Evolutionary conservation across 2,888 invertebrate genomes (phyloP).

Genomic region (Linyphia triangularis): DNA sequence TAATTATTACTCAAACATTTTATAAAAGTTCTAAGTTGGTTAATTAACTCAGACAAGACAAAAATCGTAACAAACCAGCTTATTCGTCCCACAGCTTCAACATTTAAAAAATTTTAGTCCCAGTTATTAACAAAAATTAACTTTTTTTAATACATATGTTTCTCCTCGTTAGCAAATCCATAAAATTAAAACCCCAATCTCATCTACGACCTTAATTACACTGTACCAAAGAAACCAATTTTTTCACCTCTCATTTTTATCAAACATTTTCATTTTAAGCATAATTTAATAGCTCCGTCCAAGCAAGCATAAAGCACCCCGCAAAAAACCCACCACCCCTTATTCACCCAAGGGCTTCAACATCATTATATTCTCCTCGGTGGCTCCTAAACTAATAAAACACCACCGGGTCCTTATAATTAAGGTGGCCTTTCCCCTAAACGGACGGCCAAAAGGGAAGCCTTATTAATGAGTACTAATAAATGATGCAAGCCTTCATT

Average conservation of each 20-base stretch:
- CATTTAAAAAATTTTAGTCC: not conserved
- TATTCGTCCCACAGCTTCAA: too few species aligned
- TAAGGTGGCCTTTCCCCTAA: constrained; percentile 60
- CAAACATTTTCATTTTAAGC: constrained; percentile 40
- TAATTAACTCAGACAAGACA: too few species aligned
- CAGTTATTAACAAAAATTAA: not conserved
- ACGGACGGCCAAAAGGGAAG: constrained; percentile 40
- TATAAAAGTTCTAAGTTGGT: too few species aligned
- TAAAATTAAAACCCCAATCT: not conserved
- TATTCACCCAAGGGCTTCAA: constrained; percentile 2
- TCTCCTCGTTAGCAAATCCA: not conserved
- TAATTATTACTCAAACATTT: too few species aligned
- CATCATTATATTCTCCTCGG: constrained; percentile 53
- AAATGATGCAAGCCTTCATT: constrained; percentile 74
- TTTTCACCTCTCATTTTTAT: not conserved
- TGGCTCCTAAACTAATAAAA: constrained; percentile 66
- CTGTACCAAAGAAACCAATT: not conserved
- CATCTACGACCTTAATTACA: constrained; percentile 19
- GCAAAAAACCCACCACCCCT: not conserved
- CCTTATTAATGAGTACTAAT: constrained; percentile 71
- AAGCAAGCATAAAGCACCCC: constrained; percentile 13
- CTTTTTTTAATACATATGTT: not conserved
- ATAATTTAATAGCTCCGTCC: constrained; percentile 61
- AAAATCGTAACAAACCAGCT: too few species aligned
- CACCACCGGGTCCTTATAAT: constrained; percentile 67